phyloP scores from a whole-genome alignment of 2,113 vertebrate genomes.

The Sakesphorus luctuosus region DNA sequence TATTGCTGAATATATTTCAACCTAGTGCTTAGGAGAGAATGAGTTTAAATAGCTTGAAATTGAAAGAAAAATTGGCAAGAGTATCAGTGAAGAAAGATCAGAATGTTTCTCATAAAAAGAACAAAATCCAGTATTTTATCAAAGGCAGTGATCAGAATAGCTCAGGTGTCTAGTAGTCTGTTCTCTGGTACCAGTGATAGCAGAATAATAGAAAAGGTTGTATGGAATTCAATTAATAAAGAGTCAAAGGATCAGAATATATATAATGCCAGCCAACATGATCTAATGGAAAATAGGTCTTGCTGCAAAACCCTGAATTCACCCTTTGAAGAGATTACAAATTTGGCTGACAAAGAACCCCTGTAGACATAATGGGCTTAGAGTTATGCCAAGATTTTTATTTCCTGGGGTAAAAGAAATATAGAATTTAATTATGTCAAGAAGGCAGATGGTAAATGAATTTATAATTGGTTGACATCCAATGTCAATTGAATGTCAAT shows the following conservation, averaged over 20 bases:
- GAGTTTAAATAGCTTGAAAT: conserved; percentile 15
- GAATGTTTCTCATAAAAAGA: not conserved
- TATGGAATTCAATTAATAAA: not conserved
- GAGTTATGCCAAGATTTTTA: not conserved
- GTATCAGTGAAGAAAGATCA: not conserved
- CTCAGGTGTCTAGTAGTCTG: not conserved
- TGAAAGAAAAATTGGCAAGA: not conserved
- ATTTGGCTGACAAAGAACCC: conserved; percentile 4
- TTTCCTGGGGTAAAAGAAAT: not conserved
- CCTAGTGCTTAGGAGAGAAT: not conserved
- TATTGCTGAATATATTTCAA: conserved; percentile 11
- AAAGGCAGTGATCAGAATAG: not conserved
- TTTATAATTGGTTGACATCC: not conserved
- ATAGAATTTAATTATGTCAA: not conserved
- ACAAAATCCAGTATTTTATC: not conserved
- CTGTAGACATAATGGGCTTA: not conserved
- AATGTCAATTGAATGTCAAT: not conserved
- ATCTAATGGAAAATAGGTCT: not conserved
- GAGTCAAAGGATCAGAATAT: not conserved
- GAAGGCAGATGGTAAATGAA: not conserved
- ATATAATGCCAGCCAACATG: not conserved
- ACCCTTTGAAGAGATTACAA: not conserved
- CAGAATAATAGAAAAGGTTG: not conserved
- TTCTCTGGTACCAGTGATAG: not conserved
- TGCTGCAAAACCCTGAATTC: not conserved